Evolutionary conservation across 2,888 invertebrate species (phyloP).

Genomic region (Conchocele bisecta): DNA sequence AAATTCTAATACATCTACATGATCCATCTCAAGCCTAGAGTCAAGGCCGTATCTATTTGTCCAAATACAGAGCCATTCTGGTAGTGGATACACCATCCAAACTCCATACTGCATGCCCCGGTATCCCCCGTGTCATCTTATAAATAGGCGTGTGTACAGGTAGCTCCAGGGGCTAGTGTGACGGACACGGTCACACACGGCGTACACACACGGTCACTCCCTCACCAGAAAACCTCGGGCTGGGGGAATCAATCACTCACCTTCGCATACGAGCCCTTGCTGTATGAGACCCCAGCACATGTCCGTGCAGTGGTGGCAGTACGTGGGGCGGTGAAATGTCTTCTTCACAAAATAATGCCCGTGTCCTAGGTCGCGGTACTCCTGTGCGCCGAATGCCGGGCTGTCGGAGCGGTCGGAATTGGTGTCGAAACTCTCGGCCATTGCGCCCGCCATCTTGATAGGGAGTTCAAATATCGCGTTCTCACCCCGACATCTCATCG

Average conservation of each 20-base stretch:
- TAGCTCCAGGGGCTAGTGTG: no score
- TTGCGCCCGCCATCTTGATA: constrained; percentile 63
- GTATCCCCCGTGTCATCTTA: no score
- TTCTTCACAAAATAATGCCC: constrained; percentile 99
- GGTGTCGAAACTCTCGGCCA: constrained; percentile 19
- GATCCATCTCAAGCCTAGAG: no score
- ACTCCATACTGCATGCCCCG: no score
- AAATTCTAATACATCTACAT: no score
- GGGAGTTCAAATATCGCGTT: constrained; percentile 33
- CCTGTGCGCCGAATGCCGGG: constrained; percentile 61
- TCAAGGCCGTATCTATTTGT: no score
- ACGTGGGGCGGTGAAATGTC: constrained; percentile 99
- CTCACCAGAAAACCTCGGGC: no score
- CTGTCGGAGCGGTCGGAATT: constrained; percentile 62
- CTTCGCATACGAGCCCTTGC: constrained; percentile 99
- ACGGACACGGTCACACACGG: no score
- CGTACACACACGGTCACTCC: no score
- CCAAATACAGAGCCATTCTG: no score
- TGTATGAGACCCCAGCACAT: constrained; percentile 99
- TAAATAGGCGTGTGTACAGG: no score
- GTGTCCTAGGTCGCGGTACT: constrained; percentile 78
- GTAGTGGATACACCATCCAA: no score
- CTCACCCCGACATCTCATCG: constrained; percentile 59
- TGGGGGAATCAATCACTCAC: constrained; percentile 86
- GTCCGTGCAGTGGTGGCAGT: constrained; percentile 99